Percentiles rank a stretch among this genome's conserved stretches.
phyloP scores from a whole-genome alignment of 2,797 vertebrate species.

The Pachyuromys duprasi region DNA sequence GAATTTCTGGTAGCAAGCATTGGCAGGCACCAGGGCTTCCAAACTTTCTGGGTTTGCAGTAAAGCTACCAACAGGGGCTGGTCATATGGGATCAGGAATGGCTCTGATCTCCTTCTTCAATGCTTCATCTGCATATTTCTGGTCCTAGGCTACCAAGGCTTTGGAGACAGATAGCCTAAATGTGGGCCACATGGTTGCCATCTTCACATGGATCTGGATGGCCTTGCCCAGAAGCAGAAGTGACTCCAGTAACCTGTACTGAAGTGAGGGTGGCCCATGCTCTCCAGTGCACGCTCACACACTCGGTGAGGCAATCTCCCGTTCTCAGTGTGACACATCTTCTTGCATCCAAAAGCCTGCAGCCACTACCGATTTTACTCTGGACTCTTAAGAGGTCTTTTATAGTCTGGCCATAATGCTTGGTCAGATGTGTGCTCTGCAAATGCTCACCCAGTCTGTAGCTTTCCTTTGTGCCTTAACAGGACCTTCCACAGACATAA shows the following conservation, averaged over 20 bases:
- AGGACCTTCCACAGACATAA: background rate
- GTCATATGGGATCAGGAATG: conserved; percentile 98
- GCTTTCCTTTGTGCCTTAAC: background rate
- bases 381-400: background rate
- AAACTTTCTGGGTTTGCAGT: conserved; percentile 98
- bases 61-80: conserved; percentile 91
- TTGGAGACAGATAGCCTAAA: conserved; percentile 99
- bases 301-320: conserved; percentile 98
- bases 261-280: conserved; percentile 94
- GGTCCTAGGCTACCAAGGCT: conserved; percentile 97
- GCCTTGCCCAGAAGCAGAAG: conserved; percentile 96
- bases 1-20: conserved; percentile 99
- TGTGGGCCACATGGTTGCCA: conserved; percentile 96
- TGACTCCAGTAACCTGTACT: conserved; percentile 98
- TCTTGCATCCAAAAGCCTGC: conserved; percentile 85
- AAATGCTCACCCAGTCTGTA: background rate
- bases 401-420: background rate
- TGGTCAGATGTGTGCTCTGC: background rate
- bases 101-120: conserved; percentile 99
- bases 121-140: conserved; percentile 98
- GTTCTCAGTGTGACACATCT: conserved; percentile 98
- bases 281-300: conserved; percentile 95
- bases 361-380: background rate
- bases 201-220: conserved; percentile 98
- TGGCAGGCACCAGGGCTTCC: conserved; percentile 95